A percentile compares a stretch with the other conserved stretches of the same genome.
phyloP scores from a whole-genome alignment of 2,797 vertebrate genomes.

The Lacerta viridis region DNA sequence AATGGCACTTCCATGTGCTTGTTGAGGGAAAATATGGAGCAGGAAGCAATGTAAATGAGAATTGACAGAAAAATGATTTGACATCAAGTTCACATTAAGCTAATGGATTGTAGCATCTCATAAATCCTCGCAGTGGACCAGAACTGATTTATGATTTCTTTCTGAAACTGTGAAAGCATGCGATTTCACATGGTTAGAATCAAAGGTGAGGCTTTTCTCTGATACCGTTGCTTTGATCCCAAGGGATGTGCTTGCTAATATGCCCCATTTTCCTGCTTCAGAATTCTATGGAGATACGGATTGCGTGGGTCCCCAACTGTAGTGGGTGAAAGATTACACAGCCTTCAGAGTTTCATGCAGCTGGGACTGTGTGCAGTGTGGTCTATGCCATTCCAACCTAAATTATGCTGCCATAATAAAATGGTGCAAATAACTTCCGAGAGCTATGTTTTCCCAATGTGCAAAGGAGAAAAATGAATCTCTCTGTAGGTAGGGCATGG shows the following conservation, averaged over 20 bases:
- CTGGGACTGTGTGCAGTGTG: neutral
- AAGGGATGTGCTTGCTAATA: neutral
- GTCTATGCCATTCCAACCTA: neutral
- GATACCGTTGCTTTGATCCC: neutral
- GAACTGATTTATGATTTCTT: conserved; percentile 68
- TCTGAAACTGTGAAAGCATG: conserved; percentile 60
- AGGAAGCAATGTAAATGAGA: conserved; percentile 53
- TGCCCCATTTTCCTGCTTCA: neutral
- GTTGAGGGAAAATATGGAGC: conserved; percentile 51
- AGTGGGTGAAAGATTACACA: neutral
- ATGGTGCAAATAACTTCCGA: neutral
- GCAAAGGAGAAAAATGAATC: neutral
- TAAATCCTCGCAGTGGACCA: conserved; percentile 32
- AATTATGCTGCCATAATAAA: neutral
- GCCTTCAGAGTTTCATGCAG: neutral
- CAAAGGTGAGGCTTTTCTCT: conserved; percentile 70
- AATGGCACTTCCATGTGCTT: conserved; percentile 57
- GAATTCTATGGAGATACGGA: neutral
- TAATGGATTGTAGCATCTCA: conserved; percentile 46
- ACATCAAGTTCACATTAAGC: conserved; percentile 54
- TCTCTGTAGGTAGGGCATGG: neutral
- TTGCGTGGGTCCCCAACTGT: neutral
- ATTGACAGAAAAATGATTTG: conserved; percentile 51
- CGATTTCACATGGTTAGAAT: conserved; percentile 63
- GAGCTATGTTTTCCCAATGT: neutral